These are phyloP conservation scores for Drosophila simulans DNA, from an alignment of 1,140 invertebrate genomes.

Conservation along the genomic window DNA sequence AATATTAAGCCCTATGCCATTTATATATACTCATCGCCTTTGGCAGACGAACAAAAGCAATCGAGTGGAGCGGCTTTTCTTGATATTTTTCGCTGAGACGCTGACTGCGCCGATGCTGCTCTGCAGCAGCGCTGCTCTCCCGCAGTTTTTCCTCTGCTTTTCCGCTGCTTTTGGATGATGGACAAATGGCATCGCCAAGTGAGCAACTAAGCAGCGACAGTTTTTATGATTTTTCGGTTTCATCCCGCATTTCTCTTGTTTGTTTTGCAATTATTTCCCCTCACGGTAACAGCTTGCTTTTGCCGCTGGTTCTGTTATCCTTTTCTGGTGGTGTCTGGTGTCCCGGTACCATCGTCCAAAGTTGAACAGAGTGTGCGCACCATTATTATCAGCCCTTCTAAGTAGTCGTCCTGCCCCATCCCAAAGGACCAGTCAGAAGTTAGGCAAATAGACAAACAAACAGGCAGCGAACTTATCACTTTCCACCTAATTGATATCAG, in stretches of 20 bases:
- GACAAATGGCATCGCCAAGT: conserved; percentile 54
- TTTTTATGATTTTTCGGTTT: conserved; percentile 67
- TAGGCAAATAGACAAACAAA: conserved; percentile 55
- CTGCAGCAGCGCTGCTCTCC: conserved; percentile 13
- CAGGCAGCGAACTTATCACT: conserved; percentile 74
- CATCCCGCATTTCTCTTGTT: conserved; percentile 39
- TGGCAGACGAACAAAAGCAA: conserved; percentile 68
- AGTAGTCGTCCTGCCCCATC: not conserved
- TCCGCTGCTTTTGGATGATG: conserved; percentile 15
- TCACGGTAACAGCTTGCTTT: conserved; percentile 41
- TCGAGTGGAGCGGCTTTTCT: conserved; percentile 28
- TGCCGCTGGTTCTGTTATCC: conserved; percentile 29
- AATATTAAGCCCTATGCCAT: not conserved
- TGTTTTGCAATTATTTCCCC: conserved; percentile 77
- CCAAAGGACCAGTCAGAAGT: conserved; percentile 53
- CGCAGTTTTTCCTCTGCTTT: conserved; percentile 21
- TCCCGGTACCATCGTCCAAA: conserved; percentile 68
- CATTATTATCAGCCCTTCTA: conserved; percentile 1
- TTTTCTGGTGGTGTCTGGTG: conserved; percentile 52
- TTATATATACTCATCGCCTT: conserved; percentile 12
- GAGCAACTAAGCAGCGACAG: conserved; percentile 58
- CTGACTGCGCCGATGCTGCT: conserved; percentile 15
- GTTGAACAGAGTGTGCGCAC: conserved; percentile 66
- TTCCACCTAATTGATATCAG: conserved; percentile 79
- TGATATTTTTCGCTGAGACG: not conserved